Base-by-base conservation (phyloP, 2,113 vertebrate genomes). In the Apteryx mantelli region DNA sequence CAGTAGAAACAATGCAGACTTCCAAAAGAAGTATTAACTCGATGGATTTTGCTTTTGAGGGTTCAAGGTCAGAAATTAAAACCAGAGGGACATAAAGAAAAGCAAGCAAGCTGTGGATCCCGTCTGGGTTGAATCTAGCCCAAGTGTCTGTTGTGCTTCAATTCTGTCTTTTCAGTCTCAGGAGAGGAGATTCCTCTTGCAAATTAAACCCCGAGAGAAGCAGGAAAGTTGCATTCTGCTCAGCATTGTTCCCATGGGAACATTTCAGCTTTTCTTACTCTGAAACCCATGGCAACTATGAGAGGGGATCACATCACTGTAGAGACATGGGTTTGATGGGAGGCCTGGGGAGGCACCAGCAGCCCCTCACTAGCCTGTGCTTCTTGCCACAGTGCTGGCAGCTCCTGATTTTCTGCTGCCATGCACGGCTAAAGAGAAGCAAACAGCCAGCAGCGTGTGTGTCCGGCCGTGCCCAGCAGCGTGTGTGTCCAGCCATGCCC, bases 21-120 rank as follows among this genome's bases (percentile, higher is more conserved):
- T 81, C 60, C 7, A 0, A 2, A 11, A 80, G 42, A 24, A 44
- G 3, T 9, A 3, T 1, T 14, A 36, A n/a, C 64, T 70, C 2
- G 7, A 5, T 30, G 34, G n/a, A 3, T 13, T 78, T 90, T 20
- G 58, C 68, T 2, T 32, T 6, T n/a, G 12, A 13, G n/a, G 15
- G 3, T 13, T 9, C 4, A n/a, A 28, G 13, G 34, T 6, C 55
- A 36, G 40, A 40, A n/a, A 50, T 32, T 48, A 56, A 75, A 58
- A 22, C 32, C 40, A n/a, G 56, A 58, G 40, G 28, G 40, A 4
- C 40, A 65, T 36, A 63, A 61, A 48, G 50, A 76, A 40, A 70
- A 32, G 32, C 26, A 65, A 38, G 42, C 21, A 34, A 81, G 34
- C 8, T 36, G 71, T 61, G 42, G 61, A 17, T 58, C 0, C 0